Evolutionary conservation across 2,797 vertebrate species (phyloP), one percentile per base, ranked within the genome.

Genomic region (Mus minutoides): DNA sequence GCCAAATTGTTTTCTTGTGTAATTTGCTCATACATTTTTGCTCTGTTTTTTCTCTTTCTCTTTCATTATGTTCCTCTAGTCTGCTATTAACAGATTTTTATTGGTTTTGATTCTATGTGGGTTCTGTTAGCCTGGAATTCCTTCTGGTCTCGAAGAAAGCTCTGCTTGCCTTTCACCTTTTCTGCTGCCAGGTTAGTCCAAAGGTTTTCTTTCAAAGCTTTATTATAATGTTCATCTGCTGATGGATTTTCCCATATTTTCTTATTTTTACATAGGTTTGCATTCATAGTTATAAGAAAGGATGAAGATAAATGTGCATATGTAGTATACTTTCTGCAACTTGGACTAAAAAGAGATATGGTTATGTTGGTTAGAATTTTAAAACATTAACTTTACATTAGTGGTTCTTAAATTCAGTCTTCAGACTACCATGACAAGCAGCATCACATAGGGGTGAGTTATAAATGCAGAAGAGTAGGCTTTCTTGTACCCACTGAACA

Each of bases 1-100:
- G n/a, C 19, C 69, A 79, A 62, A 79, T 93, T 90, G 46, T 71
- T 91, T 86, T 83, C 79, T 75, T 92, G 43, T 21, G 17, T 86
- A 78, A 86, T 79, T 92, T 60, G 75, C 58, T 89, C 34, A 31
- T 71, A 77, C 49, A 7, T 34, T 88, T 84, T 92, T 54, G 21
- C 19, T 76, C 5, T 73, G 37, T 67, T 58, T 83, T 88, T 91
- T 24, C 79, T 43, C n/a, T 34, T 60, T 46, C 29, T 46, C 80
- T 19, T 37, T 37, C 16, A 22, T 43, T 78, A 52, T 73, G 37
- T 95, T 93, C 52, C 40, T 17, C 67, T 64, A 62, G 43, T 87
- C 34, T 77, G 14, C 40, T 85, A 52, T 46, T 34, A n/a, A 37
- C 7, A 37, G 22, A 60, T 69, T 8, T 87, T 56, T 76, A 31